Percentiles rank a stretch among this genome's conserved stretches.
Conservation (phyloP, 2,888 invertebrate genomes). For the Lepidochrysops patricia region DNA sequence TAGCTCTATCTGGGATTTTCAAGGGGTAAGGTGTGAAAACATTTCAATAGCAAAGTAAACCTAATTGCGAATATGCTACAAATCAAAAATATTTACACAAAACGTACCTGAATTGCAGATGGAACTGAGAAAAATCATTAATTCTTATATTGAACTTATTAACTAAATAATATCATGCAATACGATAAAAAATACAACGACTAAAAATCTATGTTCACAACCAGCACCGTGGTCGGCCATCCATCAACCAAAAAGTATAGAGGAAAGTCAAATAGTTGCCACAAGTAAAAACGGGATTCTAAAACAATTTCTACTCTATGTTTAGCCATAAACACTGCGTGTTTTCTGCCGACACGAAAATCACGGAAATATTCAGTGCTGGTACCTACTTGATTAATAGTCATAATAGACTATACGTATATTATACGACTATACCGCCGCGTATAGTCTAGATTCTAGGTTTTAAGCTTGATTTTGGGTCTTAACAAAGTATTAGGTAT, state of each 20-base stretch:
- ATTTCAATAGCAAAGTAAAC: constrained; percentile 50
- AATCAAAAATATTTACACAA: constrained; percentile 23
- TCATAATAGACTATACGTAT: too few relatives aligned
- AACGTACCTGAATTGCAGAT: constrained; percentile 14
- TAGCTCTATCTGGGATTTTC: constrained; percentile 44
- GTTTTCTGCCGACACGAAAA: too few relatives aligned
- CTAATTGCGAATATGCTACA: constrained; percentile 53
- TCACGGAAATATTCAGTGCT: too few relatives aligned
- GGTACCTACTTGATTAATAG: too few relatives aligned
- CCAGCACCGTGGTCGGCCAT: constrained; percentile 44
- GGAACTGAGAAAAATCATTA: constrained; percentile 19
- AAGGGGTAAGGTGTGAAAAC: constrained; percentile 49
- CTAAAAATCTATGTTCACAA: constrained; percentile 40
- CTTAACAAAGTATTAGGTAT: too few relatives aligned
- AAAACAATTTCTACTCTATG: not conserved
- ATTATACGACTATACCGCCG: too few relatives aligned
- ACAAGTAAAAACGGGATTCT: not conserved
- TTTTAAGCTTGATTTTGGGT: too few relatives aligned
- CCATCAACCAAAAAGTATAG: constrained; percentile 23
- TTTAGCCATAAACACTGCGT: too few relatives aligned
- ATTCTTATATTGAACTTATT: constrained; percentile 26
- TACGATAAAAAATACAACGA: constrained; percentile 46
- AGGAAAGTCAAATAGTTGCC: constrained; percentile 13
- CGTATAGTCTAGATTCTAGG: too few relatives aligned
- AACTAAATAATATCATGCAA: constrained; percentile 38